Conservation (phyloP, 2,888 invertebrate species). For the Harmothoe impar region DNA sequence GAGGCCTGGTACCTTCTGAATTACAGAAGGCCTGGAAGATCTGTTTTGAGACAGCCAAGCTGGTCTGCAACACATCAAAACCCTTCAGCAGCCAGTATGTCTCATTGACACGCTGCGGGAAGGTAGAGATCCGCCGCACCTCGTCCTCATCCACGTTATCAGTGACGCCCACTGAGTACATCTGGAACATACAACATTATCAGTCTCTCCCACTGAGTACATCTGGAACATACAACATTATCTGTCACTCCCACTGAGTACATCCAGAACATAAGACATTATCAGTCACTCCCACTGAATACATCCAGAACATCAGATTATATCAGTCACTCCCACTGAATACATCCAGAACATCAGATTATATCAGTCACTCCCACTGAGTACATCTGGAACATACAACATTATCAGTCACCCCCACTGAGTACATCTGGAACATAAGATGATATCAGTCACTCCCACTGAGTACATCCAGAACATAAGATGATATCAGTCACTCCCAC, state of each 20-base stretch:
- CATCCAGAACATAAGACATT: no score
- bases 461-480: no score
- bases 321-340: not conserved
- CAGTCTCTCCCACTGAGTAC: not conserved
- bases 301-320: no score
- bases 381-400: not conserved
- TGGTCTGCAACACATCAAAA: constrained; percentile 28
- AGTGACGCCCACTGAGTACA: constrained; percentile 14
- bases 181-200: not conserved
- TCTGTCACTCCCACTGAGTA: no score
- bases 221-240: no score
- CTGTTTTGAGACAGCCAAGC: not conserved
- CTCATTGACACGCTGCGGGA: not conserved
- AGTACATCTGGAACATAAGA: no score
- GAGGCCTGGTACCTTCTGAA: not conserved
- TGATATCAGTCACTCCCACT: no score
- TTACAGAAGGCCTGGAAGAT: constrained; percentile 37
- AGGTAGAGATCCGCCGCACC: constrained; percentile 30
- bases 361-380: not conserved
- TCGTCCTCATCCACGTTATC: not conserved
- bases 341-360: not conserved
- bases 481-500: not conserved
- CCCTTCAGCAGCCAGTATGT: constrained; percentile 39
- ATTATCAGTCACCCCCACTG: no score
- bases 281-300: no score